Evolutionary conservation across 2,113 vertebrate species (phyloP).

Genomic region (Typhlomys cinereus): DNA sequence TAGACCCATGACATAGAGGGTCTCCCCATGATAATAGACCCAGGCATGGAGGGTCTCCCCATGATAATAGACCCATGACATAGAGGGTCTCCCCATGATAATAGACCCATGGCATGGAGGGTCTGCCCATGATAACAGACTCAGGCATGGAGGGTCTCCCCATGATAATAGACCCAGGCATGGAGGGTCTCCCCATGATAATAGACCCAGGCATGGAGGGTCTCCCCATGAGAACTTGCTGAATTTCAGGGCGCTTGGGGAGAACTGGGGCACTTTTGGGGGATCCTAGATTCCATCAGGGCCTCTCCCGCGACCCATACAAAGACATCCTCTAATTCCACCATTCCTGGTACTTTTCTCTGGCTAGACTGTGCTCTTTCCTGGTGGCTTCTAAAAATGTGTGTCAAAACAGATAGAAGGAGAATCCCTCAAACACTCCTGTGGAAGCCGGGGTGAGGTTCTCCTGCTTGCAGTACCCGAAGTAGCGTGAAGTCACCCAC

Average conservation of each 20-base stretch:
- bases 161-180: no score
- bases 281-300: neutral
- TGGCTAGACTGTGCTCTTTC: slow-evolving; percentile 30
- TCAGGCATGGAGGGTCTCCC: neutral
- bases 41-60: neutral
- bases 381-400: neutral
- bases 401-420: neutral
- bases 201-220: no score
- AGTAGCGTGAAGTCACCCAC: neutral
- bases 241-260: neutral
- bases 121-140: neutral
- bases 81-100: no score
- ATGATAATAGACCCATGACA: no score
- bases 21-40: neutral
- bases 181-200: neutral
- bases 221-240: no score
- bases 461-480: neutral
- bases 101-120: neutral
- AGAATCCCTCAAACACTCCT: neutral
- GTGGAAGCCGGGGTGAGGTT: neutral
- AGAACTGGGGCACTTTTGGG: neutral
- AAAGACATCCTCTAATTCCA: neutral
- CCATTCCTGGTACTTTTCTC: neutral
- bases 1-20: neutral
- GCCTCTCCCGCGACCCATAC: neutral